Evolutionary conservation across 2,797 vertebrate species (phyloP), one percentile per base, ranked within the genome.

Genomic region (Lagodon rhomboides): DNA sequence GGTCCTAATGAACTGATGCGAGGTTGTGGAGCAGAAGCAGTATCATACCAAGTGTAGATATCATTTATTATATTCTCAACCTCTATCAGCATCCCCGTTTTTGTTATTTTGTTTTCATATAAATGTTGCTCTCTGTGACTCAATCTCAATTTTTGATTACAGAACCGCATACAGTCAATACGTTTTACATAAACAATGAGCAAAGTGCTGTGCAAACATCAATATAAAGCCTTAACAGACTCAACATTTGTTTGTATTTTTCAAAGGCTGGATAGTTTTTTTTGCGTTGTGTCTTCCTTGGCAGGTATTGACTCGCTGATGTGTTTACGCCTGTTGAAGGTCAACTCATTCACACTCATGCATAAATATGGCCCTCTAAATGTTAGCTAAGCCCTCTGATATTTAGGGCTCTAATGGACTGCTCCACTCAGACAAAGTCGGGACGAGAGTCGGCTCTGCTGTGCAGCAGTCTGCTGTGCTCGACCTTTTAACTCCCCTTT

Each of bases 341-440:
- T 89, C 87, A 87, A 61, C 71, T 79, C 78, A 79, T 86, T 88
- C 85, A 80, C 61, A 59, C 69, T 71, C 67, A 53, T 87, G 77
- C 83, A 86, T 88, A 77, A 86, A 86, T 80, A 62, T 15, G 61
- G 34, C 53, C 12, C 41, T 66, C 59, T 64, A 82, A 84, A 85
- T 84, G 76, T 77, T 83, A 62, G 78, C 55, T 44, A 63, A 73
- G 78, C 44, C 68, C 46, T 68, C 80, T 85, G 84, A 84, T 90
- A 81, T 87, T 78, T 70, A 77, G 63, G 70, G 41, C 67, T 60
- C 51, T 77, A 75, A 83, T 84, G 74, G 85, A 83, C 75, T 70
- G 73, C 64, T 77, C 0, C 18, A 58, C 67, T 85, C 67, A 27
- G 68, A 61, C 51, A 11, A 34, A 63, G 75, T 65, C 25, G 13